Base-by-base conservation (phyloP, 1,140 invertebrate species). In the Caenorhabditis latens region DNA sequence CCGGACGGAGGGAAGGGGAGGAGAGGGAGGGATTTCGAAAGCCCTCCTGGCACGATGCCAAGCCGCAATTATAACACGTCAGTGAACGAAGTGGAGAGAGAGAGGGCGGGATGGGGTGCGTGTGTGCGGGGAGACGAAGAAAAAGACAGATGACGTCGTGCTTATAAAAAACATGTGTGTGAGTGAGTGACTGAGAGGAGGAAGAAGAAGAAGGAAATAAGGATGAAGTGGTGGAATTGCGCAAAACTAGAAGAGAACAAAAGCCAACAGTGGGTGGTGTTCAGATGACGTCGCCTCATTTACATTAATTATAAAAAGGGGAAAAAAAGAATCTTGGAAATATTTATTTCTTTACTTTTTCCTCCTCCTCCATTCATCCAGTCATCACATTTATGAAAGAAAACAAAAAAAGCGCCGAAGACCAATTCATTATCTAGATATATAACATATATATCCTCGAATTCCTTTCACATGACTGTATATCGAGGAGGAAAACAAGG, bases 151-250 rank as follows among this genome's bases (percentile, higher is more conserved):
- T 79, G 71, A 79, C 71, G 71, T 79, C 46, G 71, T 24, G 71
- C 71, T 79, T 79, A 79, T 79, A 79, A 79, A 79, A 79, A 79
- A 79, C 71, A 79, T 79, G 71, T 79, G 71, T 79, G n/a, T n/a
- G n/a, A n/a, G n/a, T n/a, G n/a, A n/a, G n/a, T n/a, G n/a, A n/a
- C n/a, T n/a, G n/a, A n/a, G 71, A 79, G 71, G 40, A 48, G 71
- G 71, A 32, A 32, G 32, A 32, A 32, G 32, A 32, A 32, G 32
- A 32, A 32, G 32, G 32, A 32, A 32, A 32, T 32, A 32, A 50
- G 46, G 46, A 79, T 50, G 40, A 50, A 50, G 46, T 50, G 46
- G 71, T 53, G 21, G 71, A 48, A 79, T 79, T 79, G 46, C 71
- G 71, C 46, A 79, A 50, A 79, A 79, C 46, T 50, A 24, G 71